Conservation (phyloP, 2,797 vertebrate genomes). For the Bradypodion pumilum region DNA sequence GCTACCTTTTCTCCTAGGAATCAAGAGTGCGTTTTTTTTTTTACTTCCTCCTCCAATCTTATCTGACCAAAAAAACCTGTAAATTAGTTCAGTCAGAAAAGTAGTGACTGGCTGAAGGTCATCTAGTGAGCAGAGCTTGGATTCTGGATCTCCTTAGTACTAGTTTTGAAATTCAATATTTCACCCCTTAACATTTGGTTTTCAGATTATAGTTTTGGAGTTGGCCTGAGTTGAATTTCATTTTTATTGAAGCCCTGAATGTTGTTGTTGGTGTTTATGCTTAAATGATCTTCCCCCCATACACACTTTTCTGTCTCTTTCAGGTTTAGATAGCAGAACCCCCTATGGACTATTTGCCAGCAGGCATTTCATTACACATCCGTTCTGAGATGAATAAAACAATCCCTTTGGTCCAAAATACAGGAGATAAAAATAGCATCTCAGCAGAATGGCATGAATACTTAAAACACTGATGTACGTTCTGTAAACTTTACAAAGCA, state of each 20-base stretch:
- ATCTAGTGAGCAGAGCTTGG: not conserved
- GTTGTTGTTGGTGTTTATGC: not conserved
- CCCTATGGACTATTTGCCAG: slow-evolving; percentile 16
- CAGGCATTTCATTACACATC: slow-evolving; percentile 32
- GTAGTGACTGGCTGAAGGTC: not conserved
- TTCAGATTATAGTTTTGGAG: not conserved
- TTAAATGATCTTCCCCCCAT: slow-evolving; percentile 23
- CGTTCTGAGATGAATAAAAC: slow-evolving; percentile 35
- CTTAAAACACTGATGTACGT: not conserved
- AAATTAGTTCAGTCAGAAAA: not conserved
- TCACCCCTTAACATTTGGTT: not conserved
- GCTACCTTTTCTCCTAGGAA: not conserved
- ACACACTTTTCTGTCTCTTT: not conserved
- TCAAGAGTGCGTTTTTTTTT: not conserved
- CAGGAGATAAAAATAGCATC: slow-evolving; percentile 30
- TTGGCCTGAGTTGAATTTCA: not conserved
- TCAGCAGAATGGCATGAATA: slow-evolving; percentile 20
- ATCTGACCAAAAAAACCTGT: no score
- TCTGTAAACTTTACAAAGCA: not conserved
- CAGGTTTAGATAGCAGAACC: slow-evolving; percentile 36
- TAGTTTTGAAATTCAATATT: not conserved
- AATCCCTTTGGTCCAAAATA: slow-evolving; percentile 22
- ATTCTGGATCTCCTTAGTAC: not conserved
- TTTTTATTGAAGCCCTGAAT: not conserved
- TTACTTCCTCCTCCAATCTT: not conserved